Evolutionary conservation across 2,113 vertebrate species (phyloP), one percentile per base, ranked within the genome.

Genomic region (Xerus inauris): DNA sequence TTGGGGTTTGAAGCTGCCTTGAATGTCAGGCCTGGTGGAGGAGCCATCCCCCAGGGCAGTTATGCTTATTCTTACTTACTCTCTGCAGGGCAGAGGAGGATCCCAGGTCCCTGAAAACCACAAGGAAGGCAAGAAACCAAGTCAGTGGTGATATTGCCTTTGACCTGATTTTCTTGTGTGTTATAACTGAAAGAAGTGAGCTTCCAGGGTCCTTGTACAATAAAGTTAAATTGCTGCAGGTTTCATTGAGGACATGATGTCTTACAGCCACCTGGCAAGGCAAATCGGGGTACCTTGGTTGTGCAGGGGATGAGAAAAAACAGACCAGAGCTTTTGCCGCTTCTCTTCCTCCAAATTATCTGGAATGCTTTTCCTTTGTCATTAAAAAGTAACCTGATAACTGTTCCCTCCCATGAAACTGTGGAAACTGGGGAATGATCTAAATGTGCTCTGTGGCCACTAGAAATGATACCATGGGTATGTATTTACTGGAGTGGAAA

Each of bases 351-450:
- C 38, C 49, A 87, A 45, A 69, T 42, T 69, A 57, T 79, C 79
- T 40, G 8, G 30, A 79, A 64, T 91, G 90, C 62, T 93, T 90
- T 87, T 54, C 62, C 30, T 96, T 96, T 90, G 67, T 96, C 67
- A 87, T 85, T 71, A 47, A 57, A 91, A 91, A 87, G 42, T 75
- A 92, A 75, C 71, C 13, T 51, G 87, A 57, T 80, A 54, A 75
- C 65, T 81, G 6, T 40, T 87, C 38, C 84, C 35, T 75, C 20
- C 49, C 64, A 24, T 26, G 79, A 80, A 84, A 69, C 35, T 38
- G 35, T 24, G 49, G 92, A 89, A 87, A 88, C 40, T 65, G 24
- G 69, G 80, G 54, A 89, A 62, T 89, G 83, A 84, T 42, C 51
- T 77, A 83, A 69, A 71, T 75, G 45, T 93, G 54, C 40, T 79